Percentiles rank a stretch among this genome's conserved stretches.
These are phyloP conservation scores for Spheniscus mendiculus DNA, from an alignment of 2,113 vertebrate species.

Conservation along the genomic window DNA sequence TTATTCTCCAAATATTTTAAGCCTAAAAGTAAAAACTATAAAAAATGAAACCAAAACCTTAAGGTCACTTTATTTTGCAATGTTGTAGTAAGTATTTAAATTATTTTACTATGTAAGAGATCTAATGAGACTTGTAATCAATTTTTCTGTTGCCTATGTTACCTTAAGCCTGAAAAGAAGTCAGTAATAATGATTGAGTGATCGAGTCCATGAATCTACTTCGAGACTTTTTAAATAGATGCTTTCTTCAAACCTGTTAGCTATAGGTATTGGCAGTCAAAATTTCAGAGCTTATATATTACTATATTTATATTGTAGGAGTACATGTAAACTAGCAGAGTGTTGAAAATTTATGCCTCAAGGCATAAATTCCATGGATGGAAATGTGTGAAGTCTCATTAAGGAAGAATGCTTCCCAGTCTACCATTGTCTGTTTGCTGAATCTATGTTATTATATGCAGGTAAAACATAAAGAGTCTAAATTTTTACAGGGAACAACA, in stretches of 20 bases:
- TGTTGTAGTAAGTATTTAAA: background rate
- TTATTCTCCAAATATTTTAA: background rate
- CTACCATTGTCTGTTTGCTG: background rate
- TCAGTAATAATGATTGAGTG: background rate
- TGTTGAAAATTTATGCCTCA: background rate
- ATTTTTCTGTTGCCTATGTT: background rate
- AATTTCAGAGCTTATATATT: background rate
- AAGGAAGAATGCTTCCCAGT: background rate
- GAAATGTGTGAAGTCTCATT: background rate
- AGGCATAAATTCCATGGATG: background rate
- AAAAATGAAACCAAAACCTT: background rate
- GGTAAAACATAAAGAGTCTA: background rate
- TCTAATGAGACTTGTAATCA: background rate
- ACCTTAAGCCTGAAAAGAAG: background rate
- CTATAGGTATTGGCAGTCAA: background rate
- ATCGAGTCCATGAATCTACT: fast-evolving
- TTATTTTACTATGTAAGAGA: background rate
- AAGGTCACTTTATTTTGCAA: background rate
- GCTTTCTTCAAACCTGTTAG: background rate
- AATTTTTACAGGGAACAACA: background rate
- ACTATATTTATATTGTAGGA: background rate
- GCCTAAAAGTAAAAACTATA: background rate
- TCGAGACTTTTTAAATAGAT: background rate
- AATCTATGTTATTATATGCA: background rate
- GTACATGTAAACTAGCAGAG: background rate